phyloP scores from a whole-genome alignment of 1,140 invertebrate genomes.

The Maniola jurtina region DNA sequence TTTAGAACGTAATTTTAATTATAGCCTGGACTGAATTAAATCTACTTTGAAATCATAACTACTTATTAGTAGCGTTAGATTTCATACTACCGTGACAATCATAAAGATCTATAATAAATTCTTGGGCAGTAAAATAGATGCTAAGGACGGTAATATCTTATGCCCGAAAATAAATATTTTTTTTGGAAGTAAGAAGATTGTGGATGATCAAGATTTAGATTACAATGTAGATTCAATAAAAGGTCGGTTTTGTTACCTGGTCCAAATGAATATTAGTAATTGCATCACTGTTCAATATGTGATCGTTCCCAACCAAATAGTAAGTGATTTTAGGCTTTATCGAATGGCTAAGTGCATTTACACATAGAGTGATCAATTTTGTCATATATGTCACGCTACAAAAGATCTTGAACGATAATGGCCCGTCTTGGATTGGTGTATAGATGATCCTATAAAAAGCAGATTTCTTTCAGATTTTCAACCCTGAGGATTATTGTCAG shows the following conservation, averaged over 20 bases:
- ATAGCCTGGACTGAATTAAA: not conserved
- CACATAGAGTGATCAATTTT: conserved; percentile 57
- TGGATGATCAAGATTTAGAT: too few species aligned
- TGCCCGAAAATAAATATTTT: too few species aligned
- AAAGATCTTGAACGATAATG: conserved; percentile 68
- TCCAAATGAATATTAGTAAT: conserved; percentile 67
- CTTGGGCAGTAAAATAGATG: too few species aligned
- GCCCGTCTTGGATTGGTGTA: conserved; percentile 64
- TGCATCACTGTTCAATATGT: conserved; percentile 51
- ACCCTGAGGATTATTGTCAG: too few species aligned
- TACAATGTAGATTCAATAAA: conserved; percentile 1
- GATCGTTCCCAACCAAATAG: conserved; percentile 61
- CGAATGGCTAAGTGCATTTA: conserved; percentile 62
- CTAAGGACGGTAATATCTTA: too few species aligned
- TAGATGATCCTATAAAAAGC: conserved; percentile 57
- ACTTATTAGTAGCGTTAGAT: too few species aligned
- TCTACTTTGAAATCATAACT: too few species aligned
- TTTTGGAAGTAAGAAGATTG: too few species aligned
- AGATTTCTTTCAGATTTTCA: conserved; percentile 1
- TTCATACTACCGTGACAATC: too few species aligned
- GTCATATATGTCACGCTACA: conserved; percentile 58
- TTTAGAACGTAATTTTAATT: conserved; percentile 1
- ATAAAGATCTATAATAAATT: too few species aligned
- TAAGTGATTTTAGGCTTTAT: conserved; percentile 67
- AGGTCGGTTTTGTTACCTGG: conserved; percentile 41